Evolutionary conservation across 2,888 invertebrate species (phyloP).

Genomic region (Amphipyra berbera): DNA sequence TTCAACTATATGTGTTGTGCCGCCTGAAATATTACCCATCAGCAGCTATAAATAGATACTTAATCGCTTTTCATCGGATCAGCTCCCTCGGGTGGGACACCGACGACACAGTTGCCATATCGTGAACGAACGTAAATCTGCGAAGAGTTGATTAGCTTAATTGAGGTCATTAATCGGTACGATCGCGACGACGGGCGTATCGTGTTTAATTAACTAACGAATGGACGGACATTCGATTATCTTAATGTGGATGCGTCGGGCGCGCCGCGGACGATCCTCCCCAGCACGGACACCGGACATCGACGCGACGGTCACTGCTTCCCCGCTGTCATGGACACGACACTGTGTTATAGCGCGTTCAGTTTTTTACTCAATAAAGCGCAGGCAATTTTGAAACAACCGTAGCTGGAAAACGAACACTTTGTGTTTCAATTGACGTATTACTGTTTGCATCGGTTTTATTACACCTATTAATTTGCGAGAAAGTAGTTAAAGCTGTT

Average conservation of each 20-base stretch:
- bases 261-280: conserved; percentile 56
- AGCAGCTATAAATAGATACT: conserved; percentile 63
- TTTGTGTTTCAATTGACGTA: conserved; percentile 24
- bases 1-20: conserved; percentile 37
- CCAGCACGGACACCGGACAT: conserved; percentile 51
- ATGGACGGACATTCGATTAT: conserved; percentile 82
- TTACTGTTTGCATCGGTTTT: conserved; percentile 31
- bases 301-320: conserved; percentile 31
- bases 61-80: conserved; percentile 64
- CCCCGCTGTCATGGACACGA: conserved; percentile 33
- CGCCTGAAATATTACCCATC: conserved; percentile 49
- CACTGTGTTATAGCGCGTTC: conserved; percentile 29
- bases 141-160: conserved; percentile 85
- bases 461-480: conserved; percentile 37
- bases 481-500: conserved; percentile 12
- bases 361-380: conserved; percentile 29
- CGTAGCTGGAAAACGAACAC: conserved; percentile 23
- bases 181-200: conserved; percentile 82
- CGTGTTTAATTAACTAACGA: conserved; percentile 89
- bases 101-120: conserved; percentile 45
- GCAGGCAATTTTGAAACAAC: conserved; percentile 24
- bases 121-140: conserved; percentile 78
- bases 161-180: conserved; percentile 84
- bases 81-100: conserved; percentile 35
- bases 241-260: conserved; percentile 79